Evolutionary conservation across 2,888 invertebrate species (phyloP).

Genomic region (Resseliella maxima): DNA sequence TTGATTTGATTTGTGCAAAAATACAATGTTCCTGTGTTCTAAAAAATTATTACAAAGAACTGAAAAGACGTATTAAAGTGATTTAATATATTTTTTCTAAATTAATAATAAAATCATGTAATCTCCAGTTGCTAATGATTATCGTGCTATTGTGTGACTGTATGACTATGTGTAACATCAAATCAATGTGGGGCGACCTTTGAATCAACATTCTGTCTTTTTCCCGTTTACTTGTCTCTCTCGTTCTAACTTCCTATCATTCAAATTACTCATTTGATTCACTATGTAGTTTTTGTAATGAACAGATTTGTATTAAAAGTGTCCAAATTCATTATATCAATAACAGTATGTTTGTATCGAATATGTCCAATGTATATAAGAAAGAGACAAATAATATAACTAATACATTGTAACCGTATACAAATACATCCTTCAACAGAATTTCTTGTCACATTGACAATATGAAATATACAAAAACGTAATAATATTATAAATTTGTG

Average conservation of each 20-base stretch:
- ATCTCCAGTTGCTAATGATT: background rate
- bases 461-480: background rate
- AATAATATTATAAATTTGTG: background rate
- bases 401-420: background rate
- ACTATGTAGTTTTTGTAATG: background rate
- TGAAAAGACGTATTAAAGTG: background rate
- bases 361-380: background rate
- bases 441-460: no score
- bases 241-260: background rate
- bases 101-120: background rate
- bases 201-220: background rate
- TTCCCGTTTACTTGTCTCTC: background rate
- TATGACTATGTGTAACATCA: background rate
- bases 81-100: background rate
- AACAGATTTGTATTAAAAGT: background rate
- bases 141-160: background rate
- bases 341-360: background rate
- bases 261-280: background rate
- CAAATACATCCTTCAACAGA: no score
- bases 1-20: background rate
- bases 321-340: background rate
- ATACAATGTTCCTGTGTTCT: background rate
- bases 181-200: conserved; percentile 24
- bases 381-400: background rate
- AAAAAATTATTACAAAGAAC: no score